Conservation (phyloP, 2,888 invertebrate species). For the Tigriopus californicus region DNA sequence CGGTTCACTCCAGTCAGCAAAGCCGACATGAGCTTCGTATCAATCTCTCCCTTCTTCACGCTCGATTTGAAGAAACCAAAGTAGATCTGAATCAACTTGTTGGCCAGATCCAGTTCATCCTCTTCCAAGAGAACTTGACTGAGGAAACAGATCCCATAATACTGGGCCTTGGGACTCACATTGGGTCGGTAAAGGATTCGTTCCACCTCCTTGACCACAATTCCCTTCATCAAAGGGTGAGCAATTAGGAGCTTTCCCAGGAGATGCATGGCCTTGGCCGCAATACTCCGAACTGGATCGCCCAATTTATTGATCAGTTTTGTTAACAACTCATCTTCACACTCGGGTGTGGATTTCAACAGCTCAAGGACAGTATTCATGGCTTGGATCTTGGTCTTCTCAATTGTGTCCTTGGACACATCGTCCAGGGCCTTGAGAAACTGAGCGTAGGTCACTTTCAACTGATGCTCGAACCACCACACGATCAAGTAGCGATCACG, state of each 20-base stretch:
- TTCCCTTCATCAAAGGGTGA: constrained; percentile 79
- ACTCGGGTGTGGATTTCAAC: constrained; percentile 8
- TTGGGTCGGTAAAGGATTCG: constrained; percentile 17
- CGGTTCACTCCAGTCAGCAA: constrained; percentile 62
- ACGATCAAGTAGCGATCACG: constrained; percentile 44
- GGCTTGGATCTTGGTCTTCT: constrained; percentile 59
- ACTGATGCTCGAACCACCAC: constrained; percentile 77
- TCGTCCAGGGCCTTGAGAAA: constrained; percentile 52
- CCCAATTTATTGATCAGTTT: constrained; percentile 85
- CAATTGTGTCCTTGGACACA: constrained; percentile 56
- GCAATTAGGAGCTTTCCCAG: constrained; percentile 57
- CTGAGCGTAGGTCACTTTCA: constrained; percentile 51
- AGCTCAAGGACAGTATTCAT: constrained; percentile 22
- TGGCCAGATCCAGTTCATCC: constrained; percentile 53
- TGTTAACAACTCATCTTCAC: constrained; percentile 27
- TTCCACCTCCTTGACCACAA: constrained; percentile 72
- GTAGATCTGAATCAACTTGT: constrained; percentile 69
- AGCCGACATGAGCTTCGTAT: constrained; percentile 63
- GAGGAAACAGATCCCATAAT: constrained; percentile 79
- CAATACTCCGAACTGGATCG: constrained; percentile 71
- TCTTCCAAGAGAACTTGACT: constrained; percentile 59
- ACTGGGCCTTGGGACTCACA: constrained; percentile 43
- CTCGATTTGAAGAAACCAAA: constrained; percentile 87
- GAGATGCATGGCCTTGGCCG: constrained; percentile 51
- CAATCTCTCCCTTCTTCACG: constrained; percentile 57